These are phyloP conservation scores for Diarsia rubi DNA, from an alignment of 2,888 invertebrate species.

Conservation along the genomic window DNA sequence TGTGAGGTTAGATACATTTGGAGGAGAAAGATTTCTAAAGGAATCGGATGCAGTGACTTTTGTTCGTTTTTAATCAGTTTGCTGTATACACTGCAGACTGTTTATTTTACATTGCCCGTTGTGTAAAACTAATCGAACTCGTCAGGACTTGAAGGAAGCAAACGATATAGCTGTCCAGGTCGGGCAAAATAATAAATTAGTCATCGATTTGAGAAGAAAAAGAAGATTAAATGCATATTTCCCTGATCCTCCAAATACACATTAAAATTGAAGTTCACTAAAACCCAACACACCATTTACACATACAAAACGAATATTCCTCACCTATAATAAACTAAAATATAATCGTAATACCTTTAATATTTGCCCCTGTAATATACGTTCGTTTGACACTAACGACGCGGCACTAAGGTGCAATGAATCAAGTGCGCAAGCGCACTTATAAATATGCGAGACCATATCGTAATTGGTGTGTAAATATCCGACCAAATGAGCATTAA, in stretches of 20 bases:
- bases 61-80: not conserved
- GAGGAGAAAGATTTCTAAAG: not conserved
- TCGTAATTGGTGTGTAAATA: constrained; percentile 88
- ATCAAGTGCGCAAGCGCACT: constrained; percentile 75
- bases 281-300: constrained; percentile 7
- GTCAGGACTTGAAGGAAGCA: no score
- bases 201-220: no score
- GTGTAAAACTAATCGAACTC: no score
- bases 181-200: no score
- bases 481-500: constrained; percentile 83
- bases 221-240: not conserved
- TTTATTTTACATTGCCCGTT: not conserved
- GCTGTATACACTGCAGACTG: not conserved
- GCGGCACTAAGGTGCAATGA: constrained; percentile 77
- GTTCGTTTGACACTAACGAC: constrained; percentile 81
- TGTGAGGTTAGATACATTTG: not conserved
- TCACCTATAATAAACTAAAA: constrained; percentile 56
- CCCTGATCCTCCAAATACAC: not conserved
- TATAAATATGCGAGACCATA: constrained; percentile 82
- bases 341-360: constrained; percentile 62
- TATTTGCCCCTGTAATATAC: constrained; percentile 75
- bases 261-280: not conserved
- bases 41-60: not conserved
- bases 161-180: no score
- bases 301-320: constrained; percentile 38